These are phyloP conservation scores for Tigriopus californicus DNA, from an alignment of 2,888 invertebrate species.

Conservation along the genomic window DNA sequence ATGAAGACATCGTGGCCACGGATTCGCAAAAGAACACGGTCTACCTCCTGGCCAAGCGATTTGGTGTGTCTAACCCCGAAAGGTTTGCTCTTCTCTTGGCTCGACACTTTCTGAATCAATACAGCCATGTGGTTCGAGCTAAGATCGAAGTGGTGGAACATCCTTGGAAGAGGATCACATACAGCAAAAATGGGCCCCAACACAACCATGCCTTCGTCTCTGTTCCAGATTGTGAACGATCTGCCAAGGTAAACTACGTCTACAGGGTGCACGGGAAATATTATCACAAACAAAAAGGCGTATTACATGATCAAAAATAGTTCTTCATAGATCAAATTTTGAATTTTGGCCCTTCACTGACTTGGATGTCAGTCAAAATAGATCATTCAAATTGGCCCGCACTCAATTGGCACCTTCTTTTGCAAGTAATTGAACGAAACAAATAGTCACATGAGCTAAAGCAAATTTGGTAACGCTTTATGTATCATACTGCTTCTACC, in stretches of 20 bases:
- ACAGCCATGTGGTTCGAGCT: constrained; percentile 47
- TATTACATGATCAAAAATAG: no score
- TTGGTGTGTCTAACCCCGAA: constrained; percentile 55
- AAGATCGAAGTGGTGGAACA: constrained; percentile 49
- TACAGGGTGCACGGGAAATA: no score
- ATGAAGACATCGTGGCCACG: constrained; percentile 57
- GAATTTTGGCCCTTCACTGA: no score
- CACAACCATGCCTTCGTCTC: constrained; percentile 62
- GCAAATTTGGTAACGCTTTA: no score
- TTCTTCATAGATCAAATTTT: no score
- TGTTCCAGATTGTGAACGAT: constrained; percentile 44
- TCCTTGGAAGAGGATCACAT: constrained; percentile 44
- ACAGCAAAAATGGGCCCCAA: background rate
- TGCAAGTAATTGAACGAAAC: no score
- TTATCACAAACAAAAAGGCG: no score
- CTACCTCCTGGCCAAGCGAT: constrained; percentile 53
- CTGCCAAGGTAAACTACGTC: constrained; percentile 42
- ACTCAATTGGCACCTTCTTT: no score
- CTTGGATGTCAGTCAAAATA: no score
- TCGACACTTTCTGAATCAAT: constrained; percentile 51
- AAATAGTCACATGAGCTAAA: no score
- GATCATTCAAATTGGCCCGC: no score
- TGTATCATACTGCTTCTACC: no score
- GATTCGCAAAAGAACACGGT: constrained; percentile 68
- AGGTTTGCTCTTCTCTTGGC: constrained; percentile 53